Evolutionary conservation across 2,888 invertebrate genomes (phyloP).

Genomic region (Sminthurinus aureus): DNA sequence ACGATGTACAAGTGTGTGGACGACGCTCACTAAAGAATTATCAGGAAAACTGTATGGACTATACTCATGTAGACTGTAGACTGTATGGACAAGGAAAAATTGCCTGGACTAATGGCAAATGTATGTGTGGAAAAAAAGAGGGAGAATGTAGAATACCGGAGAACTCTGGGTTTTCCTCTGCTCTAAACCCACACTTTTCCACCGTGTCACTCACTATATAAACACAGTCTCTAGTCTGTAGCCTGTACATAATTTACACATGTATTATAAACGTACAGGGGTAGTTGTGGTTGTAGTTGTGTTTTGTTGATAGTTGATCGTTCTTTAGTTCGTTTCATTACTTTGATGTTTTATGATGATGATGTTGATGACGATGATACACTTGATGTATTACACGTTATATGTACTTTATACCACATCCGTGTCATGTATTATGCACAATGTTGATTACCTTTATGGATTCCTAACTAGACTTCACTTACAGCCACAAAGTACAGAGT

Average conservation of each 20-base stretch:
- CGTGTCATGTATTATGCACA: not conserved
- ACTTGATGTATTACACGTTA: not conserved
- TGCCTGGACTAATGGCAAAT: slow-evolving; percentile 6
- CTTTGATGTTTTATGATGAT: slow-evolving; percentile 19
- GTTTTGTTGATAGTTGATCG: not conserved
- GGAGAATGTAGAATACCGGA: not conserved
- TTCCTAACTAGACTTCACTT: slow-evolving; percentile 2
- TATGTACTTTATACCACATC: not conserved
- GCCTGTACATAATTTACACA: not conserved
- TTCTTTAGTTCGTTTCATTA: not conserved
- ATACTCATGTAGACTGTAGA: not conserved
- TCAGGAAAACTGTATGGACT: not conserved
- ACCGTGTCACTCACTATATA: too few species aligned
- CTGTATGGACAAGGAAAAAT: slow-evolving; percentile 20
- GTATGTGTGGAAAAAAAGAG: not conserved
- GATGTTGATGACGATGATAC: not conserved
- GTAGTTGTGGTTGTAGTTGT: too few species aligned
- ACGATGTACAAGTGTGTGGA: not conserved
- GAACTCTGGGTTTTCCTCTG: not conserved
- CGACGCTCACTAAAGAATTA: not conserved
- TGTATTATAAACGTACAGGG: not conserved
- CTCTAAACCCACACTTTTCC: not conserved
- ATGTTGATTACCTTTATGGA: not conserved
- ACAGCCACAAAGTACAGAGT: too few species aligned
- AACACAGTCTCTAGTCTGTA: too few species aligned